These are phyloP conservation scores for Ictidomys tridecemlineatus DNA, from an alignment of 2,113 vertebrate genomes.

Conservation along the genomic window DNA sequence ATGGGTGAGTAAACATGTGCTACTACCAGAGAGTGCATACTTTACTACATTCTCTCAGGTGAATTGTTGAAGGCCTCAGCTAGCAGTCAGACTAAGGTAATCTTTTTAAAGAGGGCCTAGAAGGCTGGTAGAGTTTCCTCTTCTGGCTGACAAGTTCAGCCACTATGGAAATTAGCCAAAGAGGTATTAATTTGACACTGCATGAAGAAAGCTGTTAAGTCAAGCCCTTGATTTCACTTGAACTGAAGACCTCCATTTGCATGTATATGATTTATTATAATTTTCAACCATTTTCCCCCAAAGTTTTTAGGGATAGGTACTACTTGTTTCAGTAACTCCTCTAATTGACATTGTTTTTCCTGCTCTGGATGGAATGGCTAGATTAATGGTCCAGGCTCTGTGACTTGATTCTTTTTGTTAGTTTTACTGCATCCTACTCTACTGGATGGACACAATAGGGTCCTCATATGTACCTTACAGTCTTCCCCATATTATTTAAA, in stretches of 20 bases:
- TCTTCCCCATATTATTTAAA: too few relatives aligned
- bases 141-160: not conserved
- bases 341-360: not conserved
- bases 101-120: constrained; percentile 19
- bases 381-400: not conserved
- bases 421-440: not conserved
- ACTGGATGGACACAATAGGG: not conserved
- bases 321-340: not conserved
- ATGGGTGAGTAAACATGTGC: not conserved
- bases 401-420: not conserved
- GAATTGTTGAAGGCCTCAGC: not conserved
- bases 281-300: not conserved
- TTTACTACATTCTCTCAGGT: not conserved
- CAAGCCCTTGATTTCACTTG: not conserved
- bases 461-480: too few relatives aligned
- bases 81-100: not conserved
- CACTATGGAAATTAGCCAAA: constrained; percentile 6
- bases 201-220: not conserved
- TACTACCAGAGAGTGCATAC: not conserved
- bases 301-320: not conserved
- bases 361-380: not conserved
- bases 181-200: not conserved
- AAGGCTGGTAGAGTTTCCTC: not conserved
- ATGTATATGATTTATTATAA: not conserved
- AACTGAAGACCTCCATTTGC: constrained; percentile 25